phyloP scores from a whole-genome alignment of 2,113 vertebrate genomes.

The Psettodes erumei region DNA sequence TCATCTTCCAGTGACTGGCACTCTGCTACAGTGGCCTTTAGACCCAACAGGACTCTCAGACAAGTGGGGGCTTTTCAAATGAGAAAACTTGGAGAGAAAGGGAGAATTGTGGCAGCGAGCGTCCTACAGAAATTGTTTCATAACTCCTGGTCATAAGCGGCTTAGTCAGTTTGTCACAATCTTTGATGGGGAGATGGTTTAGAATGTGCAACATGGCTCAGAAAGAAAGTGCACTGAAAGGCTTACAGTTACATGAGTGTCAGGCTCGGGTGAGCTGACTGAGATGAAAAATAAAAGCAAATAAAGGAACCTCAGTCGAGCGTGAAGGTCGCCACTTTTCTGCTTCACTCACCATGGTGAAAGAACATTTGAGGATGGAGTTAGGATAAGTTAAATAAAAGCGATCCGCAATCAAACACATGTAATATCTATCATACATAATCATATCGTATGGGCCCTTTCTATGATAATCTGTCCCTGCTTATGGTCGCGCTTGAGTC shows the following conservation, averaged over 20 bases:
- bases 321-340: neutral
- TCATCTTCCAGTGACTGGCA: constrained; percentile 33
- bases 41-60: constrained; percentile 39
- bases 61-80: constrained; percentile 36
- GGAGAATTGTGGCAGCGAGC: neutral
- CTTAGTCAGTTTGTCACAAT: constrained; percentile 30
- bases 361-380: neutral
- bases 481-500: constrained; percentile 1
- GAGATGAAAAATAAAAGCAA: neutral
- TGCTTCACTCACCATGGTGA: too few species aligned
- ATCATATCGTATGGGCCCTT: neutral
- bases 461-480: neutral
- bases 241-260: neutral
- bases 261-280: neutral
- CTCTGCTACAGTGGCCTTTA: constrained; percentile 57
- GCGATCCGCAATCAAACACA: neutral
- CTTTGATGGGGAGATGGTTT: constrained; percentile 13
- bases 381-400: neutral
- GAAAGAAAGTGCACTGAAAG: neutral
- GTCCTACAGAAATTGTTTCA: constrained; percentile 54
- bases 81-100: constrained; percentile 38
- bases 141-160: constrained; percentile 33
- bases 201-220: neutral
- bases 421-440: neutral
- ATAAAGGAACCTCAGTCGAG: neutral